Evolutionary conservation across 2,113 vertebrate genomes (phyloP).

Genomic region (Seriola dumerili): DNA sequence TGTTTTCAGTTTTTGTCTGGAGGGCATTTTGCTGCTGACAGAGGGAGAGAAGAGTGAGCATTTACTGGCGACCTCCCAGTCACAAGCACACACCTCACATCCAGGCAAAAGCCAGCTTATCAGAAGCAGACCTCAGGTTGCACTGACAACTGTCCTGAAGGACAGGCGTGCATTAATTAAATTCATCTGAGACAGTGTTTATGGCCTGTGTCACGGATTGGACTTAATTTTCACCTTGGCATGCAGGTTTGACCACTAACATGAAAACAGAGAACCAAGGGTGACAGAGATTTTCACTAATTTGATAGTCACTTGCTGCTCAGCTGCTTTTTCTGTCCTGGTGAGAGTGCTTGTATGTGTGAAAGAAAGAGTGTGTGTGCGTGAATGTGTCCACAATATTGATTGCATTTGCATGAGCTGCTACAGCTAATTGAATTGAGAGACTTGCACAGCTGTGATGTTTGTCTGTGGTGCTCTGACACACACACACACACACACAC

Average conservation of each 20-base stretch:
- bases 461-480: constrained; percentile 20
- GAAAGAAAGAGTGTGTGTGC: background rate
- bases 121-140: constrained; percentile 36
- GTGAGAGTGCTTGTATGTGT: constrained; percentile 5
- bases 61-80: constrained; percentile 21
- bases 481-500: background rate
- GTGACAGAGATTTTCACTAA: constrained; percentile 32
- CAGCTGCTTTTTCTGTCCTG: background rate
- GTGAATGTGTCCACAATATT: constrained; percentile 31
- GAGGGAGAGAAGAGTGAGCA: background rate
- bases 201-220: constrained; percentile 23
- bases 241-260: constrained; percentile 12
- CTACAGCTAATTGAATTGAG: constrained; percentile 58
- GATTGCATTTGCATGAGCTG: constrained; percentile 53
- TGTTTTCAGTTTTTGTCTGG: background rate
- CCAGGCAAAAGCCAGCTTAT: constrained; percentile 11
- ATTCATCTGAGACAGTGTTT: constrained; percentile 31
- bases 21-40: background rate
- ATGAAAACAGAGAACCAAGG: background rate
- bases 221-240: constrained; percentile 31
- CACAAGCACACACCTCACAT: background rate
- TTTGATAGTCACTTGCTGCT: constrained; percentile 40
- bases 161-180: constrained; percentile 30
- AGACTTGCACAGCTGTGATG: constrained; percentile 28
- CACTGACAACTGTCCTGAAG: constrained; percentile 24